Conservation (phyloP, 2,888 invertebrate species). For the Leptarthrus brevirostris region DNA sequence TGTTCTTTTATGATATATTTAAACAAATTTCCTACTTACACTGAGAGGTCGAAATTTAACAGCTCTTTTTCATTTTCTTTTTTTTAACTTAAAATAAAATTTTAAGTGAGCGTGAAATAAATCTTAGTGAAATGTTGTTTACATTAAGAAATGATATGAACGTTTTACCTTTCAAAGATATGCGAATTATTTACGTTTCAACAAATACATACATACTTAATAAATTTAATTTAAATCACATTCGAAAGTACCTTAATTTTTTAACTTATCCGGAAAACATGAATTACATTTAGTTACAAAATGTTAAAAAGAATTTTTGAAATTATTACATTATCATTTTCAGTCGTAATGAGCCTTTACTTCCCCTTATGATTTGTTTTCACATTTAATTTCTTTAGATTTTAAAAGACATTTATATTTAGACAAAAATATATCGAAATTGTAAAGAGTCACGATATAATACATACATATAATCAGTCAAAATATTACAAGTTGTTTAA, state of each 20-base stretch:
- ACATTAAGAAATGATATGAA: too few species aligned
- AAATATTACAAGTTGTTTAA: constrained; percentile 27
- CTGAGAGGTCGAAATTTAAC: constrained; percentile 28
- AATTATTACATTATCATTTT: background rate
- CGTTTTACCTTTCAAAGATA: too few species aligned
- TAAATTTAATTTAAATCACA: too few species aligned
- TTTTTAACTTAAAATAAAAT: too few species aligned
- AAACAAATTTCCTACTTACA: constrained; percentile 30
- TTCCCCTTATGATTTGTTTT: constrained; percentile 21
- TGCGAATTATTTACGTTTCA: too few species aligned
- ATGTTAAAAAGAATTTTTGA: too few species aligned
- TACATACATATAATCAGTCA: constrained; percentile 36
- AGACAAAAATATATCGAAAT: constrained; percentile 27
- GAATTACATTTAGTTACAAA: too few species aligned
- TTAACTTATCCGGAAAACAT: too few species aligned
- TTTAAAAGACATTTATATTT: constrained; percentile 20
- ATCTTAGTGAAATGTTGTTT: too few species aligned
- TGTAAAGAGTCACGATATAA: constrained; percentile 30
- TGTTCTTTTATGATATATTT: constrained; percentile 26
- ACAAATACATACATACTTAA: too few species aligned
- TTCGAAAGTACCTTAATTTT: too few species aligned
- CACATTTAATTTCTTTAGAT: constrained; percentile 1
- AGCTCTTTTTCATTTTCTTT: background rate
- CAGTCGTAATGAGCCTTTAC: constrained; percentile 33
- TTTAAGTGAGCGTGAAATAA: too few species aligned